These are phyloP conservation scores for Ostrea edulis DNA, from an alignment of 1,140 invertebrate species.

Conservation along the genomic window DNA sequence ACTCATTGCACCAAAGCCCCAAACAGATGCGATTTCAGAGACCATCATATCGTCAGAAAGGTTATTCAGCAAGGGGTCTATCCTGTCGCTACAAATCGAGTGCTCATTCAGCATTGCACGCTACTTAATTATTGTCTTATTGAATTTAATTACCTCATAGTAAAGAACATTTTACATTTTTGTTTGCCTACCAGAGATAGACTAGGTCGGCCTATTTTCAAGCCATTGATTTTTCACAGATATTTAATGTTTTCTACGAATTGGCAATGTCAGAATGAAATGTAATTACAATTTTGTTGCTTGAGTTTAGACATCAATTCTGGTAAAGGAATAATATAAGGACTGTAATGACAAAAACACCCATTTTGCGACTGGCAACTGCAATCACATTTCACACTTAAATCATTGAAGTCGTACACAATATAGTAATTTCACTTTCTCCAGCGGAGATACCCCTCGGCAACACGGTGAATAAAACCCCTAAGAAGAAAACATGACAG, in stretches of 20 bases:
- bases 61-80: too few relatives aligned
- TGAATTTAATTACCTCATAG: not conserved
- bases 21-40: not conserved
- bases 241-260: not conserved
- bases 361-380: not conserved
- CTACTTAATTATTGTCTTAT: not conserved
- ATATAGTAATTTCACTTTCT: too few relatives aligned
- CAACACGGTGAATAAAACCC: not conserved
- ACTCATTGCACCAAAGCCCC: not conserved
- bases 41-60: not conserved
- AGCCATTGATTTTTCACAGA: slow-evolving; percentile 18
- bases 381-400: not conserved
- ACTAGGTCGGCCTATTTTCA: not conserved
- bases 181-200: not conserved
- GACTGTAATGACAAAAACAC: not conserved
- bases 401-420: not conserved
- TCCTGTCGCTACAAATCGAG: not conserved
- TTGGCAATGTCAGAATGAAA: not conserved
- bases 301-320: not conserved
- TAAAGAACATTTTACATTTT: not conserved
- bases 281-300: slow-evolving; percentile 5
- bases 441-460: too few relatives aligned
- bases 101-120: not conserved
- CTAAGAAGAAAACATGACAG: too few relatives aligned
- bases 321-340: not conserved